Percentiles rank a stretch among this genome's conserved stretches.
Conservation (phyloP, 1,140 invertebrate genomes). For the Cherax quadricarinatus region DNA sequence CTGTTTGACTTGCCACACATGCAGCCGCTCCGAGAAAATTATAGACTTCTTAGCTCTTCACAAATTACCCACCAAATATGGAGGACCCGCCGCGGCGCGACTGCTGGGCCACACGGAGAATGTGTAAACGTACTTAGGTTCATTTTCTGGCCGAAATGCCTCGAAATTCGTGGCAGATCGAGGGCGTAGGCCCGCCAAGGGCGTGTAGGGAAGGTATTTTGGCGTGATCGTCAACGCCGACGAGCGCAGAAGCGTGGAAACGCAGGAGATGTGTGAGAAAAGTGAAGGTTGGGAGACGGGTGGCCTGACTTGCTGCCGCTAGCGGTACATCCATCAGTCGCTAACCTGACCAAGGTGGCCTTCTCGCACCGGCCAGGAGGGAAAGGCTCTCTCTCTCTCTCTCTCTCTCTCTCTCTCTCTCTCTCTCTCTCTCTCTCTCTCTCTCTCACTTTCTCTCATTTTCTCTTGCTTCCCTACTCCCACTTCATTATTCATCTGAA, state of each 20-base stretch:
- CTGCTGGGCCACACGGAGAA: conserved; percentile 15
- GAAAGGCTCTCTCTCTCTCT: conserved; percentile 24
- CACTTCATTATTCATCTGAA: not conserved
- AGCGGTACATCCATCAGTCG: conserved; percentile 54
- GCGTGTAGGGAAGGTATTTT: not conserved
- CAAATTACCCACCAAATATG: conserved; percentile 64
- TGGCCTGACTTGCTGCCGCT: conserved; percentile 11
- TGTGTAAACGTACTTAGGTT: conserved; percentile 14
- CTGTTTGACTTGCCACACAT: conserved; percentile 60
- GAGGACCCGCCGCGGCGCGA: conserved; percentile 32
- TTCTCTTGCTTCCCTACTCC: not conserved
- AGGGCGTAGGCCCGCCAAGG: not conserved
- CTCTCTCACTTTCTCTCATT: not conserved
- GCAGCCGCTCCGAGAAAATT: conserved; percentile 60
- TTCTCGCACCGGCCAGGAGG: not conserved
- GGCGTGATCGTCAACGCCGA: not conserved
- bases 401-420: conserved; percentile 34
- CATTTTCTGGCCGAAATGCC: conserved; percentile 13
- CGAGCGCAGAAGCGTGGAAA: not conserved
- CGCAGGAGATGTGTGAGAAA: not conserved
- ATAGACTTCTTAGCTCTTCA: conserved; percentile 59
- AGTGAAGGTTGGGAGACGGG: conserved; percentile 39
- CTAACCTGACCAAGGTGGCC: conserved; percentile 17
- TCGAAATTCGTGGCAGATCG: not conserved
- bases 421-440: conserved; percentile 30